Conservation (phyloP, 2,113 vertebrate species). For the Nestor notabilis region DNA sequence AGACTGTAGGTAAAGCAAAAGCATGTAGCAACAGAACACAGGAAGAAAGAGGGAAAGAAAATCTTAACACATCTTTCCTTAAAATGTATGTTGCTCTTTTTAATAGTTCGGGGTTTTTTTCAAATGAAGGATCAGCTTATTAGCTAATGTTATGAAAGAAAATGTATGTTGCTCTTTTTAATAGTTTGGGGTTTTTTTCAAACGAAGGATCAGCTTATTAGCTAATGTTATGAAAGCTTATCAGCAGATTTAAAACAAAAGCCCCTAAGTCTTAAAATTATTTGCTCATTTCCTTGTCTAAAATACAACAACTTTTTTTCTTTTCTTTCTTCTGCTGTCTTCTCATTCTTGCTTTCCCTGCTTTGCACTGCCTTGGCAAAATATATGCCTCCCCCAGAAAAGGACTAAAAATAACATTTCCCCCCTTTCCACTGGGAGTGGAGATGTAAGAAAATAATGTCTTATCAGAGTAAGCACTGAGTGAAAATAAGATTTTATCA, state of each 20-base stretch:
- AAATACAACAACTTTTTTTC: neutral
- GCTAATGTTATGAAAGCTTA: neutral
- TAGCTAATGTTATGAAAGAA: neutral
- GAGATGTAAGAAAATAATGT: constrained; percentile 48
- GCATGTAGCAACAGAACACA: neutral
- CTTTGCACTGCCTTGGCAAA: constrained; percentile 23
- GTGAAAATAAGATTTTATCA: constrained; percentile 65
- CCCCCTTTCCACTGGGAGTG: neutral
- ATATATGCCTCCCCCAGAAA: neutral
- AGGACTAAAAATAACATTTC: constrained; percentile 6
- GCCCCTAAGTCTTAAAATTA: neutral
- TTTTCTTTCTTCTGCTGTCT: neutral
- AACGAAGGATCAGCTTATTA: neutral
- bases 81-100: neutral
- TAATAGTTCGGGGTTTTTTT: neutral
- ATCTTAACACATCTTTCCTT: neutral
- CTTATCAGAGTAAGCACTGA: constrained; percentile 50
- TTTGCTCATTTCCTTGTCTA: neutral
- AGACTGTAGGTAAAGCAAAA: neutral
- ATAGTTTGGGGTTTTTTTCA: neutral
- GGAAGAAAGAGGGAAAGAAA: neutral
- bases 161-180: neutral
- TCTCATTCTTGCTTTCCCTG: neutral
- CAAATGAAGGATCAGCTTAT: neutral
- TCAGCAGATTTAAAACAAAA: constrained; percentile 40